Evolutionary conservation across 2,888 invertebrate species (phyloP).

Genomic region (Drosophila prolongata): DNA sequence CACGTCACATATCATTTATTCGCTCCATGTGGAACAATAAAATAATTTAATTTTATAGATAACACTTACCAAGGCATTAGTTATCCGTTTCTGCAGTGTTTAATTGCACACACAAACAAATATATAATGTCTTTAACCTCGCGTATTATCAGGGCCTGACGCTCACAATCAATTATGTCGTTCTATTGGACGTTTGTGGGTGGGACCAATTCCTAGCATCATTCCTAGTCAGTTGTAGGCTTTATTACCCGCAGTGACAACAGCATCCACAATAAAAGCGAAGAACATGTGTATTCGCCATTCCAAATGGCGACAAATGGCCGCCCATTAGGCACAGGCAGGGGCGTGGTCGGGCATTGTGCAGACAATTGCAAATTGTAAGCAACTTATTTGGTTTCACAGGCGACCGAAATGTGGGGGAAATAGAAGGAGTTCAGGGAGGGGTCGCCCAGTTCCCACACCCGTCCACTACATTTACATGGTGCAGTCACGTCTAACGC

Average conservation of each 20-base stretch:
- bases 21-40: slow-evolving; percentile 1
- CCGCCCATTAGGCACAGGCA: slow-evolving; percentile 34
- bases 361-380: slow-evolving; percentile 45
- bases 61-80: slow-evolving; percentile 23
- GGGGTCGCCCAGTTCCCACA: slow-evolving; percentile 11
- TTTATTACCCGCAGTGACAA: slow-evolving; percentile 36
- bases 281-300: slow-evolving; percentile 40
- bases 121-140: slow-evolving; percentile 1
- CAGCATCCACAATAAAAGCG: slow-evolving; percentile 12
- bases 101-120: slow-evolving; percentile 31
- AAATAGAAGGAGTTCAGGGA: neutral
- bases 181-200: slow-evolving; percentile 9
- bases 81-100: slow-evolving; percentile 22
- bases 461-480: slow-evolving; percentile 38
- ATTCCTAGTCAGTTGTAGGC: slow-evolving; percentile 3
- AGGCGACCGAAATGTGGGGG: slow-evolving; percentile 3
- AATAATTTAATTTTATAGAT: slow-evolving; percentile 15
- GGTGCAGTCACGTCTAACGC: slow-evolving; percentile 37
- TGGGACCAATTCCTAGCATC: slow-evolving; percentile 13
- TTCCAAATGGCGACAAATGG: slow-evolving; percentile 45
- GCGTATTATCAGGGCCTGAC: neutral
- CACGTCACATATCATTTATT: neutral
- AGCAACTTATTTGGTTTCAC: slow-evolving; percentile 33
- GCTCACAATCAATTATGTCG: slow-evolving; percentile 39
- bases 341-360: slow-evolving; percentile 26